Conservation (phyloP, 2,113 vertebrate genomes). For the Uria lomvia region DNA sequence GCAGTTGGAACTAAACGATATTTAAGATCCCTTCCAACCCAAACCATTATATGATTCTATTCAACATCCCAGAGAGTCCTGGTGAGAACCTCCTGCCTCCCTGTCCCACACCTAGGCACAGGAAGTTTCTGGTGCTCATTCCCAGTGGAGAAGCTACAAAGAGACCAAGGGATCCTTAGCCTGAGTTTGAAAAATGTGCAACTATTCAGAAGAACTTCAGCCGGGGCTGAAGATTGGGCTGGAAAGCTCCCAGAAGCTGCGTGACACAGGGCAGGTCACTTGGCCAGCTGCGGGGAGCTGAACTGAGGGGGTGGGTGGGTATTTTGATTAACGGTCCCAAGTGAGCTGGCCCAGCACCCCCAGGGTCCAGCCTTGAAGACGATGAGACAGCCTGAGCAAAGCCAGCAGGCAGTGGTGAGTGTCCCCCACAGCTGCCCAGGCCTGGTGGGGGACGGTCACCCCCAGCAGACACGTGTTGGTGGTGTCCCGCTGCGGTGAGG, state of each 20-base stretch:
- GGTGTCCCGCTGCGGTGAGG: rapidly evolving
- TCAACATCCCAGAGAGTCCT: background rate
- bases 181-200: background rate
- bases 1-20: too few species aligned
- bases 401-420: background rate
- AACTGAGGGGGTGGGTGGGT: background rate
- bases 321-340: background rate
- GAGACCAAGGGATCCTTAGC: rapidly evolving
- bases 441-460: too few species aligned
- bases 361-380: background rate
- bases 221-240: background rate
- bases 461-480: rapidly evolving
- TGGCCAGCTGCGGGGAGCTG: background rate
- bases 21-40: too few species aligned
- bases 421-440: rapidly evolving
- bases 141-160: background rate
- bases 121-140: background rate
- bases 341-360: background rate
- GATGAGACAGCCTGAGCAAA: background rate
- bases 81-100: background rate
- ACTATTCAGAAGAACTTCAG: background rate
- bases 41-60: too few species aligned
- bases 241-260: background rate
- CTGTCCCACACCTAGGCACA: rapidly evolving
- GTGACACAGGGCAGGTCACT: background rate